These are phyloP conservation scores for Papilio machaon DNA, from an alignment of 1,140 invertebrate genomes.

Conservation along the genomic window DNA sequence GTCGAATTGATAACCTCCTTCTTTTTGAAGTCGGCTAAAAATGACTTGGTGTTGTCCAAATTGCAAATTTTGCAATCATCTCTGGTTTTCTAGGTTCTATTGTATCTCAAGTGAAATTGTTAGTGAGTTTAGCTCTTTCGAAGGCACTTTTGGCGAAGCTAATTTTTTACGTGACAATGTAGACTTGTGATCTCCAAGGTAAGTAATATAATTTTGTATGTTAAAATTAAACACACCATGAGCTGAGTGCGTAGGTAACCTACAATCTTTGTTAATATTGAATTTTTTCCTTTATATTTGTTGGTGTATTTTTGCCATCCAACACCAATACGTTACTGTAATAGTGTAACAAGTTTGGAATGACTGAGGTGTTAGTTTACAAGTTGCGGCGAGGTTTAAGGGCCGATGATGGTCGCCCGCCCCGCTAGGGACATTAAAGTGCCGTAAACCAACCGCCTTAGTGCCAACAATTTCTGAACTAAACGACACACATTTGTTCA, in stretches of 20 bases:
- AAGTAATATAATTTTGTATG: neutral
- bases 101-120: too few species aligned
- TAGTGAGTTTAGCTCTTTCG: neutral
- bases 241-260: too few species aligned
- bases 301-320: neutral
- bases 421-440: conserved; percentile 62
- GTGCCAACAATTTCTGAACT: conserved; percentile 43
- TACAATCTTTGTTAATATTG: neutral
- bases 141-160: neutral
- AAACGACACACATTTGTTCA: conserved; percentile 45
- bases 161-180: neutral
- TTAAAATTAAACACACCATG: too few species aligned
- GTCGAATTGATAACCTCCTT: too few species aligned
- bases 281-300: neutral
- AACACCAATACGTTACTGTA: neutral
- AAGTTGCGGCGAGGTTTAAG: conserved; percentile 44
- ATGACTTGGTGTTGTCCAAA: too few species aligned
- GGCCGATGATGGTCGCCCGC: conserved; percentile 54
- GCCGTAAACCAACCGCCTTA: conserved; percentile 63
- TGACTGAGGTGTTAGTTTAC: conserved; percentile 44
- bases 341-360: conserved; percentile 33
- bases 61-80: too few species aligned
- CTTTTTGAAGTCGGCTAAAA: too few species aligned
- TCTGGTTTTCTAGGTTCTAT: too few species aligned
- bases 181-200: neutral